Percentiles rank a stretch among this genome's conserved stretches.
These are phyloP conservation scores for Pogona vitticeps DNA, from an alignment of 2,113 vertebrate genomes.

Conservation along the genomic window DNA sequence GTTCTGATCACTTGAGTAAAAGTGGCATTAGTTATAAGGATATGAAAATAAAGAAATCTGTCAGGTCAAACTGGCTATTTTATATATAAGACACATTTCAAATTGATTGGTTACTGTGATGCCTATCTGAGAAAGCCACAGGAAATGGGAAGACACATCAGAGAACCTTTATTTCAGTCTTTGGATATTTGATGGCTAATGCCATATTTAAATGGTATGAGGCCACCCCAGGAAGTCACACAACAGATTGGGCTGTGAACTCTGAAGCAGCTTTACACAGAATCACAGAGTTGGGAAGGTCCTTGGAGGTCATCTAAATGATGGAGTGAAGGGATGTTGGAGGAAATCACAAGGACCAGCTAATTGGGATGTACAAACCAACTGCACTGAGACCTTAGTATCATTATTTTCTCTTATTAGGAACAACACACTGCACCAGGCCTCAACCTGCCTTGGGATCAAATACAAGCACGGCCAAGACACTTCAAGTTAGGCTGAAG, in stretches of 20 bases:
- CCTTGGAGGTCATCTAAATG: background rate
- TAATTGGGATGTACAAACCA: background rate
- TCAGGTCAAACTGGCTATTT: conserved; percentile 21
- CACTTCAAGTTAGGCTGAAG: background rate
- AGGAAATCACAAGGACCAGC: conserved; percentile 1
- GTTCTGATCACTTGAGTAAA: conserved; percentile 22
- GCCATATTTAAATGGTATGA: conserved; percentile 46
- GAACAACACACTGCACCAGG: background rate
- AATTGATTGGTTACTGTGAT: conserved; percentile 17
- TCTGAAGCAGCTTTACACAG: background rate
- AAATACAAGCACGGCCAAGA: background rate
- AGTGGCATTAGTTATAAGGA: background rate
- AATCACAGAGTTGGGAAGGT: background rate
- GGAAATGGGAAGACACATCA: conserved; percentile 38
- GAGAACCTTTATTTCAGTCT: conserved; percentile 43
- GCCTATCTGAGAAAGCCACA: conserved; percentile 34
- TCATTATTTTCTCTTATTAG: background rate
- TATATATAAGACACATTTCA: conserved; percentile 38
- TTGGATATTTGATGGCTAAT: conserved; percentile 42
- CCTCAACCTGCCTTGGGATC: background rate
- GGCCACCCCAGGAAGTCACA: conserved; percentile 10
- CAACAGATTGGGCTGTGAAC: background rate
- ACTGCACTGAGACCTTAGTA: background rate
- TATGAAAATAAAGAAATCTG: conserved; percentile 20
- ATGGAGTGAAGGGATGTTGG: background rate